phyloP scores from a whole-genome alignment of 1,140 invertebrate genomes.

The Latrodectus geometricus region DNA sequence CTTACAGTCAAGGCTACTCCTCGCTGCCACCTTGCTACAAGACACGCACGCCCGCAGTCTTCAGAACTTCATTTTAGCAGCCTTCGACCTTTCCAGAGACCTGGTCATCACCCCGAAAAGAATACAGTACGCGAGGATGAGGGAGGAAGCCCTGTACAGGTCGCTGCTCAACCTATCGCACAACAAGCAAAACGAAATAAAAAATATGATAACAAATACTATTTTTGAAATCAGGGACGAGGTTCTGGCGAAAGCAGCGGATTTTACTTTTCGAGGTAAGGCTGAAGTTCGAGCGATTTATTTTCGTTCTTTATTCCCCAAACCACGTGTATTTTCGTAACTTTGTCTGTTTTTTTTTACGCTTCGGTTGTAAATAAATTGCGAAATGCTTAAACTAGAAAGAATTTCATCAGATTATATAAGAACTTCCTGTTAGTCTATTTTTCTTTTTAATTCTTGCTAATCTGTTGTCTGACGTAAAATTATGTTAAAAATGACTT shows the following conservation, averaged over 20 bases:
- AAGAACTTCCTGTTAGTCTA: no score
- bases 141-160: constrained; percentile 85
- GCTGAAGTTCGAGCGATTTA: not conserved
- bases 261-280: constrained; percentile 72
- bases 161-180: constrained; percentile 78
- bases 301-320: not conserved
- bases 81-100: constrained; percentile 89
- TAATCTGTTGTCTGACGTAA: no score
- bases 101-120: constrained; percentile 87
- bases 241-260: constrained; percentile 74
- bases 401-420: no score
- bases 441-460: no score
- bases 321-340: not conserved
- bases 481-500: no score
- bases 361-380: no score
- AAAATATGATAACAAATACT: constrained; percentile 80
- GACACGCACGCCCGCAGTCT: constrained; percentile 80
- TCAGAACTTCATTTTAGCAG: constrained; percentile 84
- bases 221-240: constrained; percentile 78
- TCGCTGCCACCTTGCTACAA: constrained; percentile 70
- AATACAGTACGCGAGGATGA: constrained; percentile 82
- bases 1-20: constrained; percentile 66
- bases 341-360: not conserved
- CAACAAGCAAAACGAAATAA: constrained; percentile 83
- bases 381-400: no score